A percentile compares a stretch with the other conserved stretches of the same genome.
phyloP scores from a whole-genome alignment of 2,797 vertebrate genomes.

The Antennarius maculatus region DNA sequence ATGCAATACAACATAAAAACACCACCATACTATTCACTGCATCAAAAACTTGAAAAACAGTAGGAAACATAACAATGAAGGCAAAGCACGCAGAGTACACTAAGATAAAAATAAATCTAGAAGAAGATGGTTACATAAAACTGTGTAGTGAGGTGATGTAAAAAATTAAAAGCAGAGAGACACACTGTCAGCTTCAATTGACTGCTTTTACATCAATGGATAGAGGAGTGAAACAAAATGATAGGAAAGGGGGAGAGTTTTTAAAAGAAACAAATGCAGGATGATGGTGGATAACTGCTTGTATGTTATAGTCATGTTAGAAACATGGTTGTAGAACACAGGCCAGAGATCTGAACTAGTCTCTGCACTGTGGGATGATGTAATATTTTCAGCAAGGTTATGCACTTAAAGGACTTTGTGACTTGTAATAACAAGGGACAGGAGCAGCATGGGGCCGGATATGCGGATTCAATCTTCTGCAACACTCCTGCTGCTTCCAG shows the following conservation, averaged over 20 bases:
- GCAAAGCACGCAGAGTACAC: constrained; percentile 23
- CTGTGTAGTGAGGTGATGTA: constrained; percentile 73
- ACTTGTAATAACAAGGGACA: constrained; percentile 49
- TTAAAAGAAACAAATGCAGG: background rate
- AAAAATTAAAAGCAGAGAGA: constrained; percentile 80
- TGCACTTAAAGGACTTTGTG: constrained; percentile 56
- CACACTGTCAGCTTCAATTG: constrained; percentile 69
- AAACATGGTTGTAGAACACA: background rate
- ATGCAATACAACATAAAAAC: background rate
- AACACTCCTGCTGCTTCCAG: background rate
- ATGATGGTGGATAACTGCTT: background rate
- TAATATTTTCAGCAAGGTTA: constrained; percentile 55
- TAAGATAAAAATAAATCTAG: constrained; percentile 77
- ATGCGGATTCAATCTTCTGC: constrained; percentile 4
- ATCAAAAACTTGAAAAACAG: background rate
- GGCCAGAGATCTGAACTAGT: constrained; percentile 21
- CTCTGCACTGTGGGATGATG: constrained; percentile 30
- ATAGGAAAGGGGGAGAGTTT: background rate
- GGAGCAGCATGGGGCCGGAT: constrained; percentile 23
- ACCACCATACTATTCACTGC: background rate
- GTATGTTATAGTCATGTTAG: background rate
- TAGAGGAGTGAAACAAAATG: constrained; percentile 11
- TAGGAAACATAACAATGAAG: background rate
- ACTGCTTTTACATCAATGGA: constrained; percentile 36
- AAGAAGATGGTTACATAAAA: constrained; percentile 78